phyloP scores from a whole-genome alignment of 2,113 vertebrate species.

The Corythornis cristatus region DNA sequence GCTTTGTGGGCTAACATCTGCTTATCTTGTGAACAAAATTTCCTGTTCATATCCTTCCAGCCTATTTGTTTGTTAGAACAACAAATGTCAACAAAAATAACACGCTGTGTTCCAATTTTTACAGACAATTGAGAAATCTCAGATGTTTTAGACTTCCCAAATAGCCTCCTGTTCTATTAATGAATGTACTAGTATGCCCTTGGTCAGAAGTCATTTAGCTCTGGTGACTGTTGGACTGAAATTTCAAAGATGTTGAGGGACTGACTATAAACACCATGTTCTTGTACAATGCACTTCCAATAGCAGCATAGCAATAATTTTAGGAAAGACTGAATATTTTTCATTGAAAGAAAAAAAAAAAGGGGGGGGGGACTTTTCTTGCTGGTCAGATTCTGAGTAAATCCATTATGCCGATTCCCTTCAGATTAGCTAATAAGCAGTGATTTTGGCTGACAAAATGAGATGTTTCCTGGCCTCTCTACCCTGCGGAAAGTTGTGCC shows the following conservation, averaged over 20 bases:
- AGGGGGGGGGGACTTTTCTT: not conserved
- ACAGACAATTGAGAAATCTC: constrained; percentile 47
- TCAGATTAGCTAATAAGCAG: not conserved
- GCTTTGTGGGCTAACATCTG: constrained; percentile 72
- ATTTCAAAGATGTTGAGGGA: not conserved
- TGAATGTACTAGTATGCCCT: not conserved
- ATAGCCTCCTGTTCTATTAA: not conserved
- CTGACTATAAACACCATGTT: not conserved
- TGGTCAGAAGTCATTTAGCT: not conserved
- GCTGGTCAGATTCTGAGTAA: not conserved
- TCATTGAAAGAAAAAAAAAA: not conserved
- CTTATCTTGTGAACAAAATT: constrained; percentile 81
- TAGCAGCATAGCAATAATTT: not conserved
- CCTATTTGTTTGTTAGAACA: constrained; percentile 68
- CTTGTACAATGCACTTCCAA: not conserved
- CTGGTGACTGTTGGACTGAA: not conserved
- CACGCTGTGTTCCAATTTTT: constrained; percentile 25
- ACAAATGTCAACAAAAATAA: constrained; percentile 72
- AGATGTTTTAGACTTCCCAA: constrained; percentile 18
- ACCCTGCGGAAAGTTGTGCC: not conserved
- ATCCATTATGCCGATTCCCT: not conserved
- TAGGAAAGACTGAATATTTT: not conserved
- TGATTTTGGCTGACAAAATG: not conserved
- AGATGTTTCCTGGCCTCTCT: not conserved
- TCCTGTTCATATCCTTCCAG: constrained; percentile 77